Percentiles rank a stretch among this genome's conserved stretches.
These are phyloP conservation scores for Leptopilina myrica DNA, from an alignment of 2,888 invertebrate genomes.

Conservation along the genomic window DNA sequence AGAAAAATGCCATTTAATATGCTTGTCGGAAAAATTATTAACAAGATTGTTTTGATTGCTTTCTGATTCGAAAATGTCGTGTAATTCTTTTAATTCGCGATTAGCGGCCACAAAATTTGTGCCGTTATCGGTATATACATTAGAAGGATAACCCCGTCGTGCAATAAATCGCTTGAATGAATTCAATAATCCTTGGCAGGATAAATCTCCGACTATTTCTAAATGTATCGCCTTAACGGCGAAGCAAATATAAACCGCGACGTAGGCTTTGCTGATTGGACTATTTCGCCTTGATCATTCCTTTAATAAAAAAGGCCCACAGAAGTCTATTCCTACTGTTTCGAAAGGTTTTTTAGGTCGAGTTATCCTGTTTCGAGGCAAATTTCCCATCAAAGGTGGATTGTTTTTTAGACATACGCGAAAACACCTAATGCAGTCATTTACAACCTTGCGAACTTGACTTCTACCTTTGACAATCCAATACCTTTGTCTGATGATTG, in stretches of 20 bases:
- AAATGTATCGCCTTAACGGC: slow-evolving; percentile 16
- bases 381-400: slow-evolving; percentile 6
- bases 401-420: not conserved
- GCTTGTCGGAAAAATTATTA: not conserved
- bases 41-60: not conserved
- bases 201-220: not conserved
- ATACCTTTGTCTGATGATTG: slow-evolving; percentile 5
- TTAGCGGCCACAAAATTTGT: slow-evolving; percentile 19
- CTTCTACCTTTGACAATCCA: not conserved
- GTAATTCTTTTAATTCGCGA: slow-evolving; percentile 19
- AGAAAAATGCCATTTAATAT: not conserved
- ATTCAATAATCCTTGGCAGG: not conserved
- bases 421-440: not conserved
- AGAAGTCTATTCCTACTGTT: slow-evolving; percentile 9
- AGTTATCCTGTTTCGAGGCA: not conserved
- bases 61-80: not conserved
- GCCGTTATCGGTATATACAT: slow-evolving; percentile 26
- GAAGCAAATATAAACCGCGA: slow-evolving; percentile 17
- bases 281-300: not conserved
- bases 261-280: slow-evolving; percentile 1
- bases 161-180: slow-evolving; percentile 8
- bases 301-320: not conserved
- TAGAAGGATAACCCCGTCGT: slow-evolving; percentile 6
- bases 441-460: not conserved
- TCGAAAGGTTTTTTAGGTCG: slow-evolving; percentile 10